Conservation (phyloP, 1,140 invertebrate species). For the Holcopasites calliopsidis region DNA sequence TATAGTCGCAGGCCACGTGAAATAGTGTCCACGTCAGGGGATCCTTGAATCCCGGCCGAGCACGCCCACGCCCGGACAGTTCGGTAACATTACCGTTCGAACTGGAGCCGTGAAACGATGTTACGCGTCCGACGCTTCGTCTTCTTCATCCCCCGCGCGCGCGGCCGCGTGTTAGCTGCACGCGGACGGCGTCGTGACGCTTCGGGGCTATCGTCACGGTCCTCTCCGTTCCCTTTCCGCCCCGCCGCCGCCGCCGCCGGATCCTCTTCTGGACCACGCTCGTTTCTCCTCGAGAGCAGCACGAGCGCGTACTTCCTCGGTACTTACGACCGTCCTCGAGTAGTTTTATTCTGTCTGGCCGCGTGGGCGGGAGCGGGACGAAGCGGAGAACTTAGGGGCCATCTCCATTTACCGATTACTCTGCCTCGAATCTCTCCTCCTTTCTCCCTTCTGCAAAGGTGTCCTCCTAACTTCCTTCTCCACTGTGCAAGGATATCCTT, state of each 20-base stretch:
- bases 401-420: conserved; percentile 71
- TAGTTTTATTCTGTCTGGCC: conserved; percentile 77
- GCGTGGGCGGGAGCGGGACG: conserved; percentile 70
- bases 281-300: conserved; percentile 50
- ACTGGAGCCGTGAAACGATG: conserved; percentile 61
- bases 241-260: background rate
- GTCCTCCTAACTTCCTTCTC: background rate
- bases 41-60: conserved; percentile 50
- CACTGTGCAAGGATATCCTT: background rate
- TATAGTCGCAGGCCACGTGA: conserved; percentile 61
- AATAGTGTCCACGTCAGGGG: conserved; percentile 65
- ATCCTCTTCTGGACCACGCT: conserved; percentile 10
- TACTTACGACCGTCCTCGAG: conserved; percentile 72
- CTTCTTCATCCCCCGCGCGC: conserved; percentile 7
- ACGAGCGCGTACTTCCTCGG: conserved; percentile 70
- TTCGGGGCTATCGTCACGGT: conserved; percentile 54
- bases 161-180: background rate
- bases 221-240: conserved; percentile 9
- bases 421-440: conserved; percentile 26
- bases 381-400: conserved; percentile 65
- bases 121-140: conserved; percentile 46
- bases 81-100: conserved; percentile 64
- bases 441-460: background rate
- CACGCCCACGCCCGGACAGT: conserved; percentile 65
- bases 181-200: conserved; percentile 47